phyloP scores from a whole-genome alignment of 2,113 vertebrate species.

The zebrafish (Danio rerio) region DNA sequence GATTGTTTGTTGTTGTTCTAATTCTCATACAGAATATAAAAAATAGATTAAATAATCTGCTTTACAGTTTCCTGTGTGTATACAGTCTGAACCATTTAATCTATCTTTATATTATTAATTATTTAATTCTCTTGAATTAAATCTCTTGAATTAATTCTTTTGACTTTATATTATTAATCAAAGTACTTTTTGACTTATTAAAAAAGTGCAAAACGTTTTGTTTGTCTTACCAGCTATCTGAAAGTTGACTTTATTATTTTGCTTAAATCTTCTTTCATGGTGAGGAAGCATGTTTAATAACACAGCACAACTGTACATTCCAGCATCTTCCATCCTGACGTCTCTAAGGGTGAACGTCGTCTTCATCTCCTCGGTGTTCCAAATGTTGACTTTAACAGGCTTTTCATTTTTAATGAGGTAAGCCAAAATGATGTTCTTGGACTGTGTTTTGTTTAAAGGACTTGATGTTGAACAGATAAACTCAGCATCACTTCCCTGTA shows the following conservation, averaged over 20 bases:
- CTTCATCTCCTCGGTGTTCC: constrained; percentile 28
- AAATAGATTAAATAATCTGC: no score
- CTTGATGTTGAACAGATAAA: constrained; percentile 34
- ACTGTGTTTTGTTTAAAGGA: background rate
- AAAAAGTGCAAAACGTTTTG: background rate
- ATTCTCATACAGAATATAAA: no score
- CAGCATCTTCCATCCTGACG: constrained; percentile 33
- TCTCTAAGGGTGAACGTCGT: constrained; percentile 43
- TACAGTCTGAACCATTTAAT: no score
- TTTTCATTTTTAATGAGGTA: constrained; percentile 41
- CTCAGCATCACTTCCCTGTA: constrained; percentile 23
- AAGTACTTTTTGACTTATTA: no score
- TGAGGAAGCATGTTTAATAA: constrained; percentile 18
- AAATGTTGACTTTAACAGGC: constrained; percentile 40
- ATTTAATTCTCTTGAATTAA: no score
- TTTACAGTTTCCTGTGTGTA: no score
- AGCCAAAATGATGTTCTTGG: constrained; percentile 28
- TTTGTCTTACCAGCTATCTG: constrained; percentile 42
- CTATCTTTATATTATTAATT: no score
- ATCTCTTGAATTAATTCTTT: no score
- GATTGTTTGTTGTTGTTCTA: no score
- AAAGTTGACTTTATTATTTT: constrained; percentile 53
- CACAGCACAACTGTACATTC: constrained; percentile 46
- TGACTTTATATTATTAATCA: no score
- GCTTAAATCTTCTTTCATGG: background rate